Base-by-base conservation (phyloP, 2,888 invertebrate species). In the Agrotis ipsilon region DNA sequence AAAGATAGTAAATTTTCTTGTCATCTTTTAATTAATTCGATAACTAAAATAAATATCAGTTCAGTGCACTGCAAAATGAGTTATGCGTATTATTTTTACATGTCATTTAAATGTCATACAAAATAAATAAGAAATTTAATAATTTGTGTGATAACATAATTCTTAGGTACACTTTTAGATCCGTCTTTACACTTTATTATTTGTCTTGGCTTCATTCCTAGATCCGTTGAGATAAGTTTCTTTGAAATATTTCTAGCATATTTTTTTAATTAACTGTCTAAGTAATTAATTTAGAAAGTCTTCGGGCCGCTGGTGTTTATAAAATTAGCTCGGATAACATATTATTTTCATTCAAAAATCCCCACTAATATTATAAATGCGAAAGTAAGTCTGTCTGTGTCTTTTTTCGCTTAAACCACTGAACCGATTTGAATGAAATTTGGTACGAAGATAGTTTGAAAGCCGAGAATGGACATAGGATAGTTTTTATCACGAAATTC, bases 191-290 rank as follows among this genome's bases (percentile, higher is more conserved):
- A 45, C 3, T 39, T 46, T 66, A 39, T 51, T 60, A 66, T 79
- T 66, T 60, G 46, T 45, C n/a, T 74, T 78, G 80, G 78, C 80
- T 69, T 48, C 27, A n/a, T 6, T 63, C 60, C 59, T 62, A 68
- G 59, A 66, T 73, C 46, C 13, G 24, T 13, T 18, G 7, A 24
- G 62, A 66, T 68, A 49, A 5, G 51, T 55, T 39, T 62, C 63
- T 79, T 79, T 73, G 66, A 78, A 27, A 60, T 59, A 2, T 16
- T 43, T 46, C 55, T 59, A 62, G 68, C 54, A 45, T 68, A 32
- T 32, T 76, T 76, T 52, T 45, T 19, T 71, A 77, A 75, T 75
- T 70, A 65, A 32, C 46, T 14, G 39, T 46, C 45, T 32, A 19
- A 19, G 5, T n/a, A 16, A 60, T 60, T 69, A 51, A 51, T 77